Percentiles rank a stretch among this genome's conserved stretches.
phyloP scores from a whole-genome alignment of 2,888 invertebrate species.

The Polyommatus iphigenia region DNA sequence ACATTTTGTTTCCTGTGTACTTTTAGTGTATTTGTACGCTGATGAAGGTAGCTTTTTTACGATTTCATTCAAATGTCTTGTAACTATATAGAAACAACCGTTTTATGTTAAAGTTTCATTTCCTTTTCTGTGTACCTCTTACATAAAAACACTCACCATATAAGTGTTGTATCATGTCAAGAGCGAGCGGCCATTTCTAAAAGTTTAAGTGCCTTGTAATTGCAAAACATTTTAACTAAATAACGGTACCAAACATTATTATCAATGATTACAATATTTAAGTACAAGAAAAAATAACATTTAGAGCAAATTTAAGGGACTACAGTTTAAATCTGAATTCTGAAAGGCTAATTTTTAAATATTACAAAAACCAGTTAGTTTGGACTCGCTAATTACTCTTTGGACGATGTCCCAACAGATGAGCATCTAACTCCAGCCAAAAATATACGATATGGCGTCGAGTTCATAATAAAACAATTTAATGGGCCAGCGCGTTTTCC shows the following conservation, averaged over 20 bases:
- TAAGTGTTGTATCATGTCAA: slow-evolving; percentile 8
- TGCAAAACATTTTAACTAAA: not conserved
- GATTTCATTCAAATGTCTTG: slow-evolving; percentile 8
- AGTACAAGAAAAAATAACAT: no score
- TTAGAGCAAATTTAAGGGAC: not conserved
- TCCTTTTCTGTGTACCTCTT: not conserved
- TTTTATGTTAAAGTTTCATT: not conserved
- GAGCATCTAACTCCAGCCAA: slow-evolving; percentile 78
- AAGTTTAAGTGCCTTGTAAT: not conserved
- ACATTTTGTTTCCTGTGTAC: slow-evolving; percentile 4
- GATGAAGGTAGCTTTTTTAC: not conserved
- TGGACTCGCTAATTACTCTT: slow-evolving; percentile 75
- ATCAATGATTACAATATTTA: no score
- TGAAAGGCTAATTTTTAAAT: slow-evolving; percentile 26
- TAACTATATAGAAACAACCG: not conserved
- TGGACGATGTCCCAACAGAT: slow-evolving; percentile 78
- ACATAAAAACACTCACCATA: not conserved
- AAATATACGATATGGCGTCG: slow-evolving; percentile 80
- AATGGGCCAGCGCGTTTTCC: slow-evolving; percentile 80
- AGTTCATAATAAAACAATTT: slow-evolving; percentile 81
- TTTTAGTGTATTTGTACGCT: not conserved
- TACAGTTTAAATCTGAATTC: not conserved
- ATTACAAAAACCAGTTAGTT: slow-evolving; percentile 60
- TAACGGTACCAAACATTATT: no score
- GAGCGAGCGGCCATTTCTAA: not conserved